These are phyloP conservation scores for Cremastinae sp. DNA, from an alignment of 2,888 invertebrate genomes.

Conservation along the genomic window DNA sequence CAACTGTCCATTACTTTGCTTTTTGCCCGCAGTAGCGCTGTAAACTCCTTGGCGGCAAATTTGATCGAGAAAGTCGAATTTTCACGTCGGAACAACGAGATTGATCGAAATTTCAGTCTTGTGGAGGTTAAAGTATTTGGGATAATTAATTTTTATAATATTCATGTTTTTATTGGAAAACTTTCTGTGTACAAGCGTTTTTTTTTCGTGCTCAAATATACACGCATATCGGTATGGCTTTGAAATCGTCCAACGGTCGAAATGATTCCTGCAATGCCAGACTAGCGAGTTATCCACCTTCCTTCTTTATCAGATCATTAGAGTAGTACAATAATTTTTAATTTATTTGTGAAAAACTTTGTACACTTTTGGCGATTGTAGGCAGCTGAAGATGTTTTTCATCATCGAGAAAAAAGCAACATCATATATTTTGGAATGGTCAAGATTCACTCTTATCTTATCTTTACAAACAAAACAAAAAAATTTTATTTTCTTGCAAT, in stretches of 20 bases:
- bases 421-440: constrained; percentile 17
- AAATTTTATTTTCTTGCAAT: neutral
- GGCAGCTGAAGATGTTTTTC: constrained; percentile 12
- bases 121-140: no score
- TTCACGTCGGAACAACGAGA: no score
- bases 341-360: neutral
- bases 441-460: constrained; percentile 16
- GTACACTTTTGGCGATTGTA: neutral
- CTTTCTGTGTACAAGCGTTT: neutral
- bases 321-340: constrained; percentile 11
- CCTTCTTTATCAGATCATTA: neutral
- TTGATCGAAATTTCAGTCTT: neutral
- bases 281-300: constrained; percentile 26
- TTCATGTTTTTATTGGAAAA: no score
- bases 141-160: no score
- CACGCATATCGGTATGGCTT: no score
- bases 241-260: no score
- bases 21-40: neutral
- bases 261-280: constrained; percentile 9
- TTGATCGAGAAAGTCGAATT: constrained; percentile 1
- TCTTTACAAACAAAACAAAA: constrained; percentile 1
- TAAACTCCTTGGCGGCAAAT: constrained; percentile 10
- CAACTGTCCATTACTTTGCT: constrained; percentile 34
- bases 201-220: neutral
- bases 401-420: constrained; percentile 34